Evolutionary conservation across 2,888 invertebrate species (phyloP).

Genomic region (Anticlea derivata): DNA sequence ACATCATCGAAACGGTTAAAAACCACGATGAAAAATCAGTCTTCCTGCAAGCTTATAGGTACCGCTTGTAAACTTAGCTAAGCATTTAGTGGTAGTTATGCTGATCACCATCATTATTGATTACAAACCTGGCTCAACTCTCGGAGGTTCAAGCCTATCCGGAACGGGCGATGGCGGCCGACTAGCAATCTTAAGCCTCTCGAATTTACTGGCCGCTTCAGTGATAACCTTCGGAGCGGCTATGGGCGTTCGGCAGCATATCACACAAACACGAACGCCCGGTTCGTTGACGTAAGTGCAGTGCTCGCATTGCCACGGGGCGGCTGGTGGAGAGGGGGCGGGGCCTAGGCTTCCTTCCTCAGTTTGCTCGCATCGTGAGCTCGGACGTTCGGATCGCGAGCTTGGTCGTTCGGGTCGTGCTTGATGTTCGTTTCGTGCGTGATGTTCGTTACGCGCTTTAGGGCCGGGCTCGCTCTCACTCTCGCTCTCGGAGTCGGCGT

Average conservation of each 20-base stretch:
- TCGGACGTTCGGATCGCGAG: slow-evolving; percentile 8
- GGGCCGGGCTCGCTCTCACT: slow-evolving; percentile 52
- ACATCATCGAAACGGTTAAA: too few species aligned
- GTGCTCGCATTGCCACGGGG: slow-evolving; percentile 94
- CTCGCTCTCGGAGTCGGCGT: slow-evolving; percentile 86
- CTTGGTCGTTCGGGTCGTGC: slow-evolving; percentile 15
- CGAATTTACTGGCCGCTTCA: slow-evolving; percentile 38
- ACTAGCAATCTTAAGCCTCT: slow-evolving; percentile 41
- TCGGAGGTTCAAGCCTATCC: slow-evolving; percentile 44
- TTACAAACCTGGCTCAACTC: slow-evolving; percentile 78
- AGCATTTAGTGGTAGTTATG: neutral
- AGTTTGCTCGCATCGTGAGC: slow-evolving; percentile 2
- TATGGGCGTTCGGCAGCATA: slow-evolving; percentile 93
- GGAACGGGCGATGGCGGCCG: slow-evolving; percentile 26
- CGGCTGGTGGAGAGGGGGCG: slow-evolving; percentile 79
- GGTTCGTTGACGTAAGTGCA: slow-evolving; percentile 95
- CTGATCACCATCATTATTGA: too few species aligned
- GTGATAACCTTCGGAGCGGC: slow-evolving; percentile 54
- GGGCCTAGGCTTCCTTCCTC: slow-evolving; percentile 64
- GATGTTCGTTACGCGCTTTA: slow-evolving; percentile 20
- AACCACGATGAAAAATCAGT: too few species aligned
- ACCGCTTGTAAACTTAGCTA: too few species aligned
- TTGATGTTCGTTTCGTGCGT: slow-evolving; percentile 8
- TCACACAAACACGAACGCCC: slow-evolving; percentile 90
- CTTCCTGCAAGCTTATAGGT: too few species aligned